Evolutionary conservation across 1,140 invertebrate species (phyloP), one percentile per base, ranked within the genome.

Genomic region (Drosophila pseudoobscura): DNA sequence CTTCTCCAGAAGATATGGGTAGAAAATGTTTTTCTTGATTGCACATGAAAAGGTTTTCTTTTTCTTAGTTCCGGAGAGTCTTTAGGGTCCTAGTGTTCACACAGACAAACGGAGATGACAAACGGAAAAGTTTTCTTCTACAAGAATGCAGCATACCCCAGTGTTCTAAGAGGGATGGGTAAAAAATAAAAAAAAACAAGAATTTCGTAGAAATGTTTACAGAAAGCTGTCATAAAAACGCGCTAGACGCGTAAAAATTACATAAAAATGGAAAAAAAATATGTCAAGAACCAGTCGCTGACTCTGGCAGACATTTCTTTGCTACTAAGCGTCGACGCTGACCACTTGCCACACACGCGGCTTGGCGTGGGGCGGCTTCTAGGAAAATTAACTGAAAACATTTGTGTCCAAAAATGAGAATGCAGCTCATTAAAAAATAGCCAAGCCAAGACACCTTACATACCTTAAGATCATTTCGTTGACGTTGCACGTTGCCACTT

Each of bases 391-490:
- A 82, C 68, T 82, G 46, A 45, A 77, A 82, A 45, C 50, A 82
- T 82, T 49, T 77, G 47, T 50, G 50, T 65, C 75, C 70, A 65
- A 70, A 66, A 68, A 52, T n/a, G 41, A 59, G 69, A 65, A 53
- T 56, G 15, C 50, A 66, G 73, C 71, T 84, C 72, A 71, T 84
- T 80, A 82, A 62, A 39, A 82, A 83, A 84, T 75, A 82, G 41
- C 47, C 60, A 66, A 46, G 35, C 11, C 11, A 13, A 39, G 35
- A 39, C 35, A 39, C 35, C 41, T 39, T 50, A 82, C 83, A 73
- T 83, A 88, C 83, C 83, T 88, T 83, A 88, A 79, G 80, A 88
- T 88, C 83, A 88, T 88, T 73, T 88, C 88, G 71, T 88, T 77
- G 84, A 79, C 75, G 78, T 77, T 88, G 78, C 58, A 78, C 78